These are phyloP conservation scores for Epirrita christyi DNA, from an alignment of 2,888 invertebrate genomes.

Conservation along the genomic window DNA sequence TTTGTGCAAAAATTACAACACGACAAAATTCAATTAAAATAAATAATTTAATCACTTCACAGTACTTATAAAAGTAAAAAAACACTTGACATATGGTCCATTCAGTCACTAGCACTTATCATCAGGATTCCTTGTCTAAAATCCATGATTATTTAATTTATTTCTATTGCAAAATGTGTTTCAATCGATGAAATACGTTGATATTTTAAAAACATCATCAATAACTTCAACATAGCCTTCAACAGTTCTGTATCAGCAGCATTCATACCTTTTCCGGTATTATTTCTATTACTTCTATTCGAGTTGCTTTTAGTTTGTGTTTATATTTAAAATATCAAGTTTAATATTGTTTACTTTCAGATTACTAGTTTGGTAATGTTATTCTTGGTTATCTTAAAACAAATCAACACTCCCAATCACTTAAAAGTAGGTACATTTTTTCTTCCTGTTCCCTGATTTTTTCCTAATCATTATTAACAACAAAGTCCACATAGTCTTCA, in stretches of 20 bases:
- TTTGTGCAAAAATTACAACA: background rate
- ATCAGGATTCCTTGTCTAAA: no score
- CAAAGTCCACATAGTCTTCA: conserved; percentile 73
- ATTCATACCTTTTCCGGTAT: no score
- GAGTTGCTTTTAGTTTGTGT: no score
- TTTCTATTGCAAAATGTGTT: no score
- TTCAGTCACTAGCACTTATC: no score
- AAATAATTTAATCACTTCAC: conserved; percentile 22
- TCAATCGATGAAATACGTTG: no score
- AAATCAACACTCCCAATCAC: background rate
- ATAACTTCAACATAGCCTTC: no score
- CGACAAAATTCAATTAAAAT: background rate
- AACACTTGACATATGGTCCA: conserved; percentile 17
- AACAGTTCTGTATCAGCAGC: no score
- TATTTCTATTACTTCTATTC: no score
- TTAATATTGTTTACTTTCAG: background rate
- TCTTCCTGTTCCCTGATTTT: background rate
- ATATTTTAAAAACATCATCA: no score
- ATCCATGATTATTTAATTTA: no score
- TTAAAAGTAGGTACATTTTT: no score
- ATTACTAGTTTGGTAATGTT: background rate
- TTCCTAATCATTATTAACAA: conserved; percentile 73
- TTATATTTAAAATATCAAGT: background rate
- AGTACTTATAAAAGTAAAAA: conserved; percentile 40
- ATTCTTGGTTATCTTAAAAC: background rate